Base-by-base conservation (phyloP, 2,113 vertebrate species). In the Delphinus delphis region DNA sequence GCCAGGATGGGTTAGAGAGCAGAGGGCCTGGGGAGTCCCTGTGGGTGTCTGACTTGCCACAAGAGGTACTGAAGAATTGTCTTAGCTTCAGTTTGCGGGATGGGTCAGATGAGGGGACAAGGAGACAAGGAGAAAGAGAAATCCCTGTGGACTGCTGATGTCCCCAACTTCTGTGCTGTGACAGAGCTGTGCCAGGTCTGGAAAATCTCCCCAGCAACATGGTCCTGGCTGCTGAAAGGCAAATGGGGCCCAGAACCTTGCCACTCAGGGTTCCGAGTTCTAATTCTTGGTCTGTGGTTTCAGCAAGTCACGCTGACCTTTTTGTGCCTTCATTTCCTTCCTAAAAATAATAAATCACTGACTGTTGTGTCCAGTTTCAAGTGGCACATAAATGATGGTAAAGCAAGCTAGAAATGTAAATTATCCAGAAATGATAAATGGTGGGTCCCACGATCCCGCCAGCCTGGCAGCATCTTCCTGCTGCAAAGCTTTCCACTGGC, bases 211-310 rank as follows among this genome's bases (percentile, higher is more conserved):
- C 62, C 38, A 7, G 7, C 6, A 11, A 58, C 31, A 41, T 2
- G 41, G 65, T 8, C 67, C 55, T 2, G 6, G 55, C 33, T 5
- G 90, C 67, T 23, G 80, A 58, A n/a, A 44, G 47, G 79, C n/a
- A 14, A 4, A 6, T 0, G 1, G 41, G n/a, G 25, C 31, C 8
- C 15, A 8, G n/a, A 3, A 7, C 50, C 31, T 53, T 38, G 33
- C 33, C 25, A 15, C 26, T 26, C 12, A 5, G 65, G 25, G 36
- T 2, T 25, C 60, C 20, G 23, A n/a, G 26, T 12, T 36, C 60
- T 14, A 1, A 12, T 62, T 81, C 50, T 47, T 41, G 26, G 14
- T 33, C 15, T 14, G 13, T 23, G 14, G 26, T 38, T 55, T 77
- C 23, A 25, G 8, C 1, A 26, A 55, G 13, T 38, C 21, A 25